Conservation (phyloP, 2,888 invertebrate species). For the Callosobruchus maculatus region DNA sequence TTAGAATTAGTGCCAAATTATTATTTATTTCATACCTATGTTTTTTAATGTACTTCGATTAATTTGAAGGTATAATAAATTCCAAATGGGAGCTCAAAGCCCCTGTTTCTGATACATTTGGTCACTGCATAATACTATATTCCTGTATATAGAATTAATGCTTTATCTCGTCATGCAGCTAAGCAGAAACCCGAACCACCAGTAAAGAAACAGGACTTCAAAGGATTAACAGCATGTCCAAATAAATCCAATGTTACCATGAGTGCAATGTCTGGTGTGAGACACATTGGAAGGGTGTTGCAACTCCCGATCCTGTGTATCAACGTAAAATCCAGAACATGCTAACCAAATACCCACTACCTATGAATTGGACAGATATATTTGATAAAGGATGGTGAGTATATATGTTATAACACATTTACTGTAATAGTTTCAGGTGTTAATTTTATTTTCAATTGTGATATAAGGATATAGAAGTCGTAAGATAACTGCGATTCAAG, state of each 20-base stretch:
- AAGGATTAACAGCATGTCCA: constrained; percentile 80
- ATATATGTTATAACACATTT: too few species aligned
- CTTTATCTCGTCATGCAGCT: constrained; percentile 14
- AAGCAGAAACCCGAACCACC: constrained; percentile 38
- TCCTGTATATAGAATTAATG: neutral
- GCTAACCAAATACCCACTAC: constrained; percentile 82
- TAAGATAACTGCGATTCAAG: too few species aligned
- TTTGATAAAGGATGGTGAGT: constrained; percentile 78
- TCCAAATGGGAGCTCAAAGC: too few species aligned
- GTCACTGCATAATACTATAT: neutral
- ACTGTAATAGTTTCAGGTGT: too few species aligned
- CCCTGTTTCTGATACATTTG: too few species aligned
- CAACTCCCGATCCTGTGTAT: constrained; percentile 71
- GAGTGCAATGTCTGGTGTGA: constrained; percentile 88
- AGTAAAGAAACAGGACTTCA: constrained; percentile 47
- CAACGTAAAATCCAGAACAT: constrained; percentile 71
- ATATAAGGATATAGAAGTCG: too few species aligned
- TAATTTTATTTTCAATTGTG: too few species aligned
- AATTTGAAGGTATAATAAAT: too few species aligned
- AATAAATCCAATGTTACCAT: constrained; percentile 95
- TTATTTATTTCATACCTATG: neutral
- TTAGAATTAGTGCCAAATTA: too few species aligned
- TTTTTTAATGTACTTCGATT: too few species aligned
- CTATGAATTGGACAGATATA: constrained; percentile 89
- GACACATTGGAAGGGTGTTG: constrained; percentile 78